Evolutionary conservation across 30 jellyfish, hydroid and myxozoan species (phyloP), one percentile per base, ranked within the genome.

Genomic region (Aurelia sp.): DNA sequence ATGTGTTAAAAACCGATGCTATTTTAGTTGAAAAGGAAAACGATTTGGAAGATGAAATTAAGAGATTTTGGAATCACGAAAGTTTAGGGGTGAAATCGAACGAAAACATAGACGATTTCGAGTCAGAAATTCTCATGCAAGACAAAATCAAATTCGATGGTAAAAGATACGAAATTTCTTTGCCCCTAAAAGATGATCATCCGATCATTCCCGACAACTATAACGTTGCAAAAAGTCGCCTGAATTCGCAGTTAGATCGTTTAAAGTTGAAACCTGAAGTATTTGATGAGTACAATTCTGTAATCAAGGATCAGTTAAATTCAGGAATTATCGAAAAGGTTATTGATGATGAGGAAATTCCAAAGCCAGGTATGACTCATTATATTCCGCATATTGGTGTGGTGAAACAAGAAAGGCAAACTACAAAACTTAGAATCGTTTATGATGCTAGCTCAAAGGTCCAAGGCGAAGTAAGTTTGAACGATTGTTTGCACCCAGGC

Each of bases 401-500:
- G 7, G 69, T 81, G 13, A 27, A 50, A 50, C 47, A 65, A 60
- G 84, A 69, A 8, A 64, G 84, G 15, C 18, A 47, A 41, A 81
- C 91, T 17, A 67, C 85, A 4, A 81, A 66, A 22, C 35, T 81
- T 18, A 27, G 84, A 22, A 67, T 81, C 60, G 84, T 81, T 15
- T 65, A 81, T 48, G 91, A 81, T 58, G 91, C 91, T 0, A 81
- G 91, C 15, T 35, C 84, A 21, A 81, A 64, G 53, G 75, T 20
- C 31, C 48, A 61, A 8, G 84, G 74, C 19, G 89, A 69, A 48
- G 63, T 53, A 5, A 66, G 64, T 58, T 47, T 65, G 48, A 81
- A 81, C 22, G 84, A 81, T 2, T 44, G 82, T 52, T 67, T 64
- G 51, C 76, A 81, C 21, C 40, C 84, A 8, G 84, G 91, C 20